Base-by-base conservation (phyloP, 2,113 vertebrate genomes). In the Nothocercus julius region DNA sequence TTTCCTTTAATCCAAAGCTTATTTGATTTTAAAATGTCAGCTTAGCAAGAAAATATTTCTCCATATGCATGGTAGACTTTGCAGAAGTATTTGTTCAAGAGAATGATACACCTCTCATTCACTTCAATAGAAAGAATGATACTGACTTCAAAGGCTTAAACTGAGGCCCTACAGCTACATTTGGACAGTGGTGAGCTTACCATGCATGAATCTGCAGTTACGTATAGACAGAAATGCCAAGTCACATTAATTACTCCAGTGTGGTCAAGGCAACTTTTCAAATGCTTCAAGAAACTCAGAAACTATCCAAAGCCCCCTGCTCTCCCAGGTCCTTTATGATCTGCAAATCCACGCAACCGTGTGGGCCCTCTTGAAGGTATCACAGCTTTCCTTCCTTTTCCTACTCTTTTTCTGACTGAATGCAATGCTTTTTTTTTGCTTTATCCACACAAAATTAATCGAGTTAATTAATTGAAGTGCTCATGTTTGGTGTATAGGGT, bases 71-170 rank as follows among this genome's bases (percentile, higher is more conserved):
- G 47, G 20, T 85, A 45, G 74, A 17, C 87, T 95, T 95, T 77
- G 81, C 67, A 89, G 84, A 95, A 95, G 89, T 93, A 91, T 87
- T 94, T 94, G 72, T 95, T 91, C 93, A 87, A 89, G 75, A 82
- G 75, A 82, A 82, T 87, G 75, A 92, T 87, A 69, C 36, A 87
- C 58, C 68, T 81, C 63, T 81, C 74, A 66, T 82, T 96, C 91
- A 69, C 36, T 82, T 93, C 59, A 95, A 36, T 63, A 24, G 34
- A 38, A 63, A 38, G 75, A 70, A 47, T 95, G 58, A 80, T 91
- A 91, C 3, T 87, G 49, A 82, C 91, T 95, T 96, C 94, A 96
- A 91, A 95, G 79, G 45, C 19, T 91, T 92, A 82, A 79, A 54
- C 77, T 82, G 87, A 59, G 67, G 87, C 89, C 94, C 82, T 92